These are phyloP conservation scores for Capitulum mitella DNA, from an alignment of 2,888 invertebrate genomes.

Conservation along the genomic window DNA sequence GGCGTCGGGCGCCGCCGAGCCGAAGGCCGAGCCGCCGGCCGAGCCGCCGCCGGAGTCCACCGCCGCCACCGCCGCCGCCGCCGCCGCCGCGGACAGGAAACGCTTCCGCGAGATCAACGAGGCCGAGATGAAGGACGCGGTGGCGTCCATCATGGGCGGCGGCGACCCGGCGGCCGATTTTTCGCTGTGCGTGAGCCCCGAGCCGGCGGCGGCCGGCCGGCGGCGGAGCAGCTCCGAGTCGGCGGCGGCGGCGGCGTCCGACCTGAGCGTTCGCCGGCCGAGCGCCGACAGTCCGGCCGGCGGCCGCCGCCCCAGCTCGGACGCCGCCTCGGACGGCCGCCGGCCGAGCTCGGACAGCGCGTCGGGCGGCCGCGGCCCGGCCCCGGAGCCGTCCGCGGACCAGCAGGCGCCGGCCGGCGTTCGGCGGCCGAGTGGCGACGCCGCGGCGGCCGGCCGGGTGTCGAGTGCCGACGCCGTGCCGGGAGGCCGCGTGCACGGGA, in stretches of 20 bases:
- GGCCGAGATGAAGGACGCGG: constrained; percentile 1
- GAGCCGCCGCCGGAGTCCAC: background rate
- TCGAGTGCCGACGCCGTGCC: too few species aligned
- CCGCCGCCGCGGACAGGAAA: background rate
- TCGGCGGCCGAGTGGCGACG: background rate
- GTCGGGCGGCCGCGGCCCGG: too few species aligned
- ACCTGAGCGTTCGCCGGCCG: background rate
- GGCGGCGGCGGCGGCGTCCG: background rate
- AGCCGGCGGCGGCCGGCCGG: background rate
- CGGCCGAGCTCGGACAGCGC: background rate
- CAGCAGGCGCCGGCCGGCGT: too few species aligned
- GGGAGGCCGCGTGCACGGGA: too few species aligned
- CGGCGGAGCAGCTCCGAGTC: background rate
- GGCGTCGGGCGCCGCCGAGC: background rate
- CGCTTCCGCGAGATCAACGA: constrained; percentile 23
- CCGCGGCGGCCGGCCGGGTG: too few species aligned
- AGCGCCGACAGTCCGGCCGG: background rate
- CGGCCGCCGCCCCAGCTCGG: background rate
- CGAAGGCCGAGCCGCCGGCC: too few species aligned
- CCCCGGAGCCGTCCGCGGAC: too few species aligned
- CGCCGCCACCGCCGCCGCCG: background rate
- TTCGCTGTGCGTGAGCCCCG: background rate
- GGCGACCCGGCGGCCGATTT: background rate
- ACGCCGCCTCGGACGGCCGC: background rate
- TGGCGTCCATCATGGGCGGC: constrained; percentile 19